phyloP scores from a whole-genome alignment of 1,140 invertebrate species.

The Drosophila littoralis region DNA sequence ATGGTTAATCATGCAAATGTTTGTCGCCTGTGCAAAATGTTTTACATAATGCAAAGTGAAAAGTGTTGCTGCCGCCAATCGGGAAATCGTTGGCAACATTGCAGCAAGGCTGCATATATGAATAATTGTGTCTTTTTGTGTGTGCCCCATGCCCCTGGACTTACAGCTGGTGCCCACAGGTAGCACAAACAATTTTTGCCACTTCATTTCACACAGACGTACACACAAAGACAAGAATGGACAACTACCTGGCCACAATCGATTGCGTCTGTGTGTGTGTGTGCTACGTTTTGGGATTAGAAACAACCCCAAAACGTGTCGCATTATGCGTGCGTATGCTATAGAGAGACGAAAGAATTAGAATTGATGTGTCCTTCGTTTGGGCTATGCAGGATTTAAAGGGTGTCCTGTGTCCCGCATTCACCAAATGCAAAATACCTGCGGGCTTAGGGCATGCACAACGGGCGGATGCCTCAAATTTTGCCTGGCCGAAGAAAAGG shows the following conservation, averaged over 20 bases:
- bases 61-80: constrained; percentile 37
- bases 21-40: constrained; percentile 78
- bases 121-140: constrained; percentile 75
- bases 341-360: constrained; percentile 33
- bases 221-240: constrained; percentile 43
- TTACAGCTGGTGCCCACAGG: constrained; percentile 52
- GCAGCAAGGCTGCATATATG: constrained; percentile 66
- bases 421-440: constrained; percentile 65
- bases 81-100: constrained; percentile 34
- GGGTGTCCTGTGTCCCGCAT: constrained; percentile 1
- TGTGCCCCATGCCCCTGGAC: constrained; percentile 4
- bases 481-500: background rate
- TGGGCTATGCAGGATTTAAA: constrained; percentile 35
- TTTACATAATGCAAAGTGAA: constrained; percentile 82
- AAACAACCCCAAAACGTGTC: constrained; percentile 77
- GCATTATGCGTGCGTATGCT: constrained; percentile 62
- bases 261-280: constrained; percentile 22
- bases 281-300: constrained; percentile 73
- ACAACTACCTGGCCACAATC: constrained; percentile 32
- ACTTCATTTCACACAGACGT: constrained; percentile 70
- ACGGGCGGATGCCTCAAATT: constrained; percentile 16
- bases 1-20: constrained; percentile 82
- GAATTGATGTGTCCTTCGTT: constrained; percentile 17
- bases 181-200: constrained; percentile 78
- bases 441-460: constrained; percentile 28